A percentile compares a stretch with the other conserved stretches of the same genome.
phyloP scores from a whole-genome alignment of 2,113 vertebrate genomes.

The Bubo scandiacus region DNA sequence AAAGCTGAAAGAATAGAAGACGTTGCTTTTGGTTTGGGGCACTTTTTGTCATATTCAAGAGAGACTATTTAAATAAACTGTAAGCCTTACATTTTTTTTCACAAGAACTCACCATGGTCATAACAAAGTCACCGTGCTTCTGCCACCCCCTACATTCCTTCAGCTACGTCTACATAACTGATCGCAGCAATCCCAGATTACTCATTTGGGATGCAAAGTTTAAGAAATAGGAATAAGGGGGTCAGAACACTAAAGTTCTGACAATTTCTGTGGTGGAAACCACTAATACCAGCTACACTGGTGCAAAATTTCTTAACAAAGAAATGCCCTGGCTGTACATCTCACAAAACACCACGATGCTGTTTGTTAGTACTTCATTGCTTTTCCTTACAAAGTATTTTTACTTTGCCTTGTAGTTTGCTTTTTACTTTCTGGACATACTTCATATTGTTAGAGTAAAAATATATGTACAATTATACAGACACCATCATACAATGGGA shows the following conservation, averaged over 20 bases:
- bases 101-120: neutral
- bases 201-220: neutral
- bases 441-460: neutral
- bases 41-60: neutral
- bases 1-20: neutral
- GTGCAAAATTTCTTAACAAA: neutral
- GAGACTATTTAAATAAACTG: neutral
- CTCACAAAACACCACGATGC: neutral
- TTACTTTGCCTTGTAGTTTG: neutral
- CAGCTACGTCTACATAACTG: neutral
- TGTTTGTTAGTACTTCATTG: neutral
- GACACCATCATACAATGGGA: neutral
- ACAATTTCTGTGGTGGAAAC: neutral
- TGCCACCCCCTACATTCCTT: neutral
- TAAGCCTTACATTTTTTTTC: neutral
- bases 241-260: neutral
- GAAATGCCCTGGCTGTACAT: neutral
- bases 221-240: neutral
- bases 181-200: neutral
- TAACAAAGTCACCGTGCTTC: neutral
- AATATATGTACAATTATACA: neutral
- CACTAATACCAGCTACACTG: neutral
- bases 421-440: neutral
- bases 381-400: neutral
- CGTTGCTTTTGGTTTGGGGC: neutral